Conservation (phyloP, 2,797 vertebrate genomes). For the Rousettus madagascariensis region DNA sequence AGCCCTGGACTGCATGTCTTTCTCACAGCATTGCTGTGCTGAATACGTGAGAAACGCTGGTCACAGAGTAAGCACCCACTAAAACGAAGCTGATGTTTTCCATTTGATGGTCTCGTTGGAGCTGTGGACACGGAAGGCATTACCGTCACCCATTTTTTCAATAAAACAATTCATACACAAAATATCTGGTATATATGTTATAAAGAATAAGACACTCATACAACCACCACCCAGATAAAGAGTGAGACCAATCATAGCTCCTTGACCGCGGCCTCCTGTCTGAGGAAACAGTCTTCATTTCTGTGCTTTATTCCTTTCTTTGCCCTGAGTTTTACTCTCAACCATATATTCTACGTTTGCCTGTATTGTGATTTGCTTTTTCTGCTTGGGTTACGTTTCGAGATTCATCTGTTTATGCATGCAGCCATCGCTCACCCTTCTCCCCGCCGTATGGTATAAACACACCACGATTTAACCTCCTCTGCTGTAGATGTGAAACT, state of each 20-base stretch:
- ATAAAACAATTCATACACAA: background rate
- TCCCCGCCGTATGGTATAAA: background rate
- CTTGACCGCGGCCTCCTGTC: background rate
- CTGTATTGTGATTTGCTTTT: background rate
- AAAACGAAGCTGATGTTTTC: background rate
- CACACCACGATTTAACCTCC: background rate
- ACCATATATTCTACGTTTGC: background rate
- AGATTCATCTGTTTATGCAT: background rate
- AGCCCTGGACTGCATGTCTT: background rate
- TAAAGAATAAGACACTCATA: background rate
- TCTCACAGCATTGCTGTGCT: no score
- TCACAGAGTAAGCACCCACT: background rate
- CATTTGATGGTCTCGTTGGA: background rate
- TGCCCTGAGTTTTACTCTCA: background rate
- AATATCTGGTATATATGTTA: background rate
- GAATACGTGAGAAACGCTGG: background rate
- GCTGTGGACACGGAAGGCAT: background rate
- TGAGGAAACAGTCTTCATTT: background rate
- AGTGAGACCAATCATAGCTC: background rate
- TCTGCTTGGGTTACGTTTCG: background rate
- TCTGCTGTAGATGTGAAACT: background rate
- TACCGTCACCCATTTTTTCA: background rate
- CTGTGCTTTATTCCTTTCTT: background rate
- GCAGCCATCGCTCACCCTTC: background rate
- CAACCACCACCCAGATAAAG: background rate